Conservation (phyloP, 2,888 invertebrate species). For the Amiota mariae region DNA sequence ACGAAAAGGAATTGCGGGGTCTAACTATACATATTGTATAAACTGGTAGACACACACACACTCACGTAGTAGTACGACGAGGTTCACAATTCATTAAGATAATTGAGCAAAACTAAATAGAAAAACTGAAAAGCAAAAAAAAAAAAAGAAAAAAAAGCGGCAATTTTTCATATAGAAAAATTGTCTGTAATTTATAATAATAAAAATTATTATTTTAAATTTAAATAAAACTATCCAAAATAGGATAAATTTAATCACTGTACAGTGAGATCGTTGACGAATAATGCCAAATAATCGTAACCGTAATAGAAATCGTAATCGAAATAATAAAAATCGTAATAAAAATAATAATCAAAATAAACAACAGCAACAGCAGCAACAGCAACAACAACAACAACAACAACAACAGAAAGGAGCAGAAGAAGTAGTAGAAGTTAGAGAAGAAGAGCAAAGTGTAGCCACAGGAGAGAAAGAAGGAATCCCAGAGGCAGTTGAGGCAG, state of each 20-base stretch:
- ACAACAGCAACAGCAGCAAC: slow-evolving; percentile 47
- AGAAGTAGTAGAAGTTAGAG: slow-evolving; percentile 25
- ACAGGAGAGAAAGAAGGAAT: slow-evolving; percentile 29
- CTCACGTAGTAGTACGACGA: neutral
- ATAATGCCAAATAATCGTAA: slow-evolving; percentile 68
- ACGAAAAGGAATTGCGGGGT: neutral
- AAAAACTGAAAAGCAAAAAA: neutral
- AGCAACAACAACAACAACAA: slow-evolving; percentile 38
- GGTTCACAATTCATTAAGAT: slow-evolving; percentile 4
- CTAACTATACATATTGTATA: neutral
- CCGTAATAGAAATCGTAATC: slow-evolving; percentile 64
- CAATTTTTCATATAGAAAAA: slow-evolving; percentile 6
- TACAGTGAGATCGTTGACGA: slow-evolving; percentile 45
- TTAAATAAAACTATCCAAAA: neutral
- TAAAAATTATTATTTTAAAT: neutral
- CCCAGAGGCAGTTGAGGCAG: neutral
- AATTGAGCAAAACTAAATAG: slow-evolving; percentile 28
- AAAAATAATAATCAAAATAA: slow-evolving; percentile 60
- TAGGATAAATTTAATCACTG: neutral
- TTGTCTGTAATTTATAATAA: slow-evolving; percentile 3
- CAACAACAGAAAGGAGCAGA: slow-evolving; percentile 35
- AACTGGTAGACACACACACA: neutral
- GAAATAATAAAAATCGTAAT: slow-evolving; percentile 64
- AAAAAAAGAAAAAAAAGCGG: neutral
- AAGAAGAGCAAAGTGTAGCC: slow-evolving; percentile 24